Base-by-base conservation (phyloP, 2,888 invertebrate genomes). In the Chironomus riparius region DNA sequence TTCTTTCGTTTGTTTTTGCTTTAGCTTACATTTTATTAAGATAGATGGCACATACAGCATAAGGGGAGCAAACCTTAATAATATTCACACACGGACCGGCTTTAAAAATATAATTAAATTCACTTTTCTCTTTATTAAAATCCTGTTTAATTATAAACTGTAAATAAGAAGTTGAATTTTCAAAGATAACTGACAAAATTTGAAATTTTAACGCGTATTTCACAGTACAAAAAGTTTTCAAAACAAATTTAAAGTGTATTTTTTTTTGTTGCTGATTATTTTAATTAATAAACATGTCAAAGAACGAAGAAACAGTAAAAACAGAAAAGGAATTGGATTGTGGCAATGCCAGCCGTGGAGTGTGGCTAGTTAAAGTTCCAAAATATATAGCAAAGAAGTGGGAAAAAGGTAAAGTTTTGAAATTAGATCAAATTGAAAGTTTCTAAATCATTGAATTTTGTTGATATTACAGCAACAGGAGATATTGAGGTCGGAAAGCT, bases 321-420 rank as follows among this genome's bases (percentile, higher is more conserved):
- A 28, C 13, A 68, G 24, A 24, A 6, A 88, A 90, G 78, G 93
- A 93, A 83, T 86, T 97, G 78, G 97, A 97, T 86, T 86, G 95
- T 74, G 91, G 93, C 18, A 94, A 95, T 83, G 92, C 94, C 18
- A 91, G 92, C 18, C 88, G 97, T 80, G 97, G 97, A 77, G 95
- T 98, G 12, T 98, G 98, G 98, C 87, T 98, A 6, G 98, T 98
- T 0, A 98, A 98, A 86, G 92, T 92, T 10, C 98, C 98, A 0
- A 98, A 98, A 85, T 98, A 98, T 83, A 91, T 98, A 79, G 94
- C 97, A 4, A 94, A 93, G 80, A 91, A 93, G 86, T 98, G 98
- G 98, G 93, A 95, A 82, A 94, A 93, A 82, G 83, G 68, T 69
- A 22, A 76, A 65, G 21, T 65, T 65, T 24, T 24, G 24, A 61